Base-by-base conservation (phyloP, 2,113 vertebrate genomes). In the Pseudolaguvia tuberculata region DNA sequence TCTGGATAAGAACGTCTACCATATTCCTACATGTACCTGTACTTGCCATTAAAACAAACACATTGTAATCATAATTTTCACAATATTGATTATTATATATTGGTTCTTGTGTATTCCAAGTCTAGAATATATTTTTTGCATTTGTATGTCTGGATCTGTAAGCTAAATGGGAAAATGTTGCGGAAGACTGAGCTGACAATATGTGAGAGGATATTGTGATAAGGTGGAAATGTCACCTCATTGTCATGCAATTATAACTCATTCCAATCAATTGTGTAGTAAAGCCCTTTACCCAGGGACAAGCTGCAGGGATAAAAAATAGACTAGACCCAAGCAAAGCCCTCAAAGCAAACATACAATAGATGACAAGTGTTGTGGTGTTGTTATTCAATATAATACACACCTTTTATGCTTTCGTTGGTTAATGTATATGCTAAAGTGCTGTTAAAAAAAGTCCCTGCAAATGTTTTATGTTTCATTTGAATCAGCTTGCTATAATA, bases 201-300 rank as follows among this genome's bases (percentile, higher is more conserved):
- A 76, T 81, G 58, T 51, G 69, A 76, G 62, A 78, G 29, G 65
- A 72, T 62, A 74, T 80, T 70, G 62, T 75, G 80, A 83, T 79
- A 79, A 63, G 82, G 77, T 80, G 78, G 79, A 83, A 85, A 83
- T 66, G 51, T 70, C 58, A 63, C 74, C 31, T 79, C 73, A 76
- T 83, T 86, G 81, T 83, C 45, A 65, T 29, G 27, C 59, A 80
- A 84, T 86, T 84, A 83, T 72, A 80, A 70, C 72, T 69, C 70
- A 63, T 78, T 81, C 65, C 35, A 55, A 83, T 83, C 63, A 74
- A 67, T 73, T 73, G 71, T 74, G 63, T 59, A 18, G 66, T 57
- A 69, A 57, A 69, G 73, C 66, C 61, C 62, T 69, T 73, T 70
- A 67, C 61, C 69, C 52, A 62, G 31, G 72, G 50, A 31, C 45